Base-by-base conservation (phyloP, 2,888 invertebrate genomes). In the Coleophora deauratella region DNA sequence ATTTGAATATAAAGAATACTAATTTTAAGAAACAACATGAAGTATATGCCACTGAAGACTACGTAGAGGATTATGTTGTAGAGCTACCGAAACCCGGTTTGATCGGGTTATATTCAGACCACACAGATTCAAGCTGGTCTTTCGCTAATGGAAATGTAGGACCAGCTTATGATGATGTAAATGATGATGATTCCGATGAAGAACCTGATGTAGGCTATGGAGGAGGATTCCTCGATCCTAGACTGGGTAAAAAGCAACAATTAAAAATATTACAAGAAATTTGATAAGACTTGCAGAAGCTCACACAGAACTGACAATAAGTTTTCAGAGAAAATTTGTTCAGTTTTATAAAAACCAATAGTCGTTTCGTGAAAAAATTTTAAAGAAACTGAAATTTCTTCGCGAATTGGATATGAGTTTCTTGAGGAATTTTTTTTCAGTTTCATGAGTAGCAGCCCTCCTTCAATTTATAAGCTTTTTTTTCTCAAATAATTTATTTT, bases 71-170 rank as follows among this genome's bases (percentile, higher is more conserved):
- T 40, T 78, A 78, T 44, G 49, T 60, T n/a, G 65, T 51, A 13
- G 84, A 85, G 54, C 37, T 84, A 38, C 84, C 84, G 1, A 71
- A 52, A 45, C 84, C 84, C 8, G 80, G 84, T 0, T 51, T 82
- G n/a, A 52, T 68, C 30, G 82, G 82, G 4, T 38, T 80, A 15
- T 81, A 81, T 57, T 80, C 82, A 1, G 79, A 81, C 44, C 54
- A 67, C 46, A 61, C 6, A 2, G 31, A 11, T 4, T 31, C 66
- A 2, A 61, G 56, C 46, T 72, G 71, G 68, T 48, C 55, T 12
- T 51, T 58, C 42, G 45, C 48, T 30, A 53, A 56, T 41, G 57
- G 56, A 10, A 65, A 65, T 9, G 51, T 51, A 28, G 60, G 54
- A 6, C 49, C 56, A 14, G 45, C 57, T 13, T 76, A 72, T 39